Conservation (phyloP, 2,113 vertebrate species). For the Arenaria interpres region DNA sequence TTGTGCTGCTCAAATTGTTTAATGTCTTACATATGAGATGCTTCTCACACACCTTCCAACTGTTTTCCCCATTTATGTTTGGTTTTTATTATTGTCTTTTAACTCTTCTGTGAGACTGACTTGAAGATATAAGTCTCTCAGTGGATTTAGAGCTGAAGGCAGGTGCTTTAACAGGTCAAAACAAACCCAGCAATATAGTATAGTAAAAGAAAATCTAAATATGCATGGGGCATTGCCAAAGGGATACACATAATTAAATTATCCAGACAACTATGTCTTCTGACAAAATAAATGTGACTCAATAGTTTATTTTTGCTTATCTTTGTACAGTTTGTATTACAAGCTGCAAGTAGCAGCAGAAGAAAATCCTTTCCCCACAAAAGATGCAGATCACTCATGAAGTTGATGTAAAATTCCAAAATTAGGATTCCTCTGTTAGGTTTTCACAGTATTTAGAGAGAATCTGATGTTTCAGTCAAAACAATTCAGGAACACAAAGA, state of each 20-base stretch:
- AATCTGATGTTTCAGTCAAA: conserved; percentile 12
- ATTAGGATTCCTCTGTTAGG: neutral
- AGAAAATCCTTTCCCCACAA: neutral
- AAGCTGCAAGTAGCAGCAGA: neutral
- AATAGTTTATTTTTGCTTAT: neutral
- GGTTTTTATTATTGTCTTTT: neutral
- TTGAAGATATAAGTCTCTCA: neutral
- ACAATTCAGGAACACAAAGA: neutral
- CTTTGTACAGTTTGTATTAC: neutral
- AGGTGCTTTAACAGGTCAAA: neutral
- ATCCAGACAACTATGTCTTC: neutral
- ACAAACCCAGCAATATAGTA: neutral
- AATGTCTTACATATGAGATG: neutral
- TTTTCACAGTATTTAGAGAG: neutral
- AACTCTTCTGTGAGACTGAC: neutral
- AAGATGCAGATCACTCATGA: neutral
- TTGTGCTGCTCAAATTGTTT: neutral
- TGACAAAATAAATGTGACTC: neutral
- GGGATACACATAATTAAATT: neutral
- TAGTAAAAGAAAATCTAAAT: neutral
- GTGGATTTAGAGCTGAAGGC: neutral
- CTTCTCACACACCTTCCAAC: neutral
- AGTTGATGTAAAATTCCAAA: neutral
- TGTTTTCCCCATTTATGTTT: neutral
- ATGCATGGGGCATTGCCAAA: neutral